Conservation (phyloP, 2,113 vertebrate species). For the Carlito syrichta region DNA sequence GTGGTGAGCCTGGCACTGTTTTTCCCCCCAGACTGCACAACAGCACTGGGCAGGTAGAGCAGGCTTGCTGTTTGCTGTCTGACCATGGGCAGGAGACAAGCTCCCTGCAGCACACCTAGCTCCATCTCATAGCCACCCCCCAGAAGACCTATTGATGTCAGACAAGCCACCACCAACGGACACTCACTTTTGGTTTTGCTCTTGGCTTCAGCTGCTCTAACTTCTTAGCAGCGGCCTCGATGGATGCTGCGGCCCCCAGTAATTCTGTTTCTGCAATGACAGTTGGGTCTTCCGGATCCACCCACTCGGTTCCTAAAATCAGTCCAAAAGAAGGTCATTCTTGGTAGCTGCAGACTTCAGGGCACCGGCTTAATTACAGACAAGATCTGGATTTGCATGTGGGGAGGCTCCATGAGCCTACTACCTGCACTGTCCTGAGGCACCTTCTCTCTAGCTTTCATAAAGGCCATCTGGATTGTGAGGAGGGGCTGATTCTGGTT, state of each 20-base stretch:
- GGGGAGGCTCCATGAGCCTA: background rate
- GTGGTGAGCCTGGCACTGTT: background rate
- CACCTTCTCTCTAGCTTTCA: background rate
- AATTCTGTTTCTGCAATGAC: slow-evolving; percentile 97
- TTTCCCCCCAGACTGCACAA: background rate
- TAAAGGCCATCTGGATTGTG: background rate
- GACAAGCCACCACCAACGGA: background rate
- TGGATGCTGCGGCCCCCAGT: slow-evolving; percentile 96
- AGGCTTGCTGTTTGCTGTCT: background rate
- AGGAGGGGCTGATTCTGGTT: background rate
- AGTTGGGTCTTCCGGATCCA: slow-evolving; percentile 97
- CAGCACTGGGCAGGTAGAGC: background rate
- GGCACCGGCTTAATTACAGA: background rate
- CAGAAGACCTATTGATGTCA: background rate
- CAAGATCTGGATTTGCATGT: background rate
- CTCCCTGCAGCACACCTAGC: background rate
- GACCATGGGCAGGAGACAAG: background rate
- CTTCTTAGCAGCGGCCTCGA: slow-evolving; percentile 99
- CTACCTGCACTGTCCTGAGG: background rate
- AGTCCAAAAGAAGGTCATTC: slow-evolving; percentile 62
- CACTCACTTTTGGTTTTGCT: slow-evolving; percentile 96
- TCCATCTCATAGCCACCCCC: background rate
- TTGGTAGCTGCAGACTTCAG: background rate
- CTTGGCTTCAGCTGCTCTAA: slow-evolving; percentile 97
- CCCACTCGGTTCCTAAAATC: slow-evolving; percentile 94